Evolutionary conservation across 2,797 vertebrate species (phyloP).

Genomic region (Notolabrus celidotus): DNA sequence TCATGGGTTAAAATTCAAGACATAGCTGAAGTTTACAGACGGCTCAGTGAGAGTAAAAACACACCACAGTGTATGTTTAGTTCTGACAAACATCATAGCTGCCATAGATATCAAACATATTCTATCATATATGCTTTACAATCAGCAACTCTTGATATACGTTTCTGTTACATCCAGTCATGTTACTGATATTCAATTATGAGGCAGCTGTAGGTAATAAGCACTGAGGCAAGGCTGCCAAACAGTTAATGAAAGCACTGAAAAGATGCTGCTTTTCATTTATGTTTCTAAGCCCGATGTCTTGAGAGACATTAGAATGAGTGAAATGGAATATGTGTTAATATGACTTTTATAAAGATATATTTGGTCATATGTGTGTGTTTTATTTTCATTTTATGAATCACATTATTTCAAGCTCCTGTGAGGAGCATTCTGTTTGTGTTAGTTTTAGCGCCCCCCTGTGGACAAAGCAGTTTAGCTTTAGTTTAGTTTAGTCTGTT

Average conservation of each 20-base stretch:
- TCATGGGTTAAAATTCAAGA: neutral
- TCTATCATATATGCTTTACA: neutral
- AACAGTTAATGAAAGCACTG: neutral
- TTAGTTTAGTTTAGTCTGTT: too few species aligned
- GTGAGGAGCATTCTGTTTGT: too few species aligned
- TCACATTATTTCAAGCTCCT: too few species aligned
- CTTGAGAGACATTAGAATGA: neutral
- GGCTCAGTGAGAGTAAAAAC: too few species aligned
- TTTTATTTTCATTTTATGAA: too few species aligned
- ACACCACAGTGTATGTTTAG: neutral
- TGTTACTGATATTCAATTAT: slow-evolving; percentile 21
- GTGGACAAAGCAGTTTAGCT: too few species aligned
- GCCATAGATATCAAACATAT: slow-evolving; percentile 12
- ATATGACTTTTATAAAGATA: too few species aligned
- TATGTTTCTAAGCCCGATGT: neutral
- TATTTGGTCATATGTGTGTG: too few species aligned
- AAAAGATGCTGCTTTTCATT: neutral
- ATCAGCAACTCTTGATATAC: slow-evolving; percentile 23
- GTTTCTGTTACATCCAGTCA: slow-evolving; percentile 2
- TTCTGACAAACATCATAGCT: neutral
- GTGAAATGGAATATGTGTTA: neutral
- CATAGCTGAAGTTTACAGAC: too few species aligned
- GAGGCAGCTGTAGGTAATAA: neutral
- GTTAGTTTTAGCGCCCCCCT: too few species aligned
- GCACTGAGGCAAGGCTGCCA: slow-evolving; percentile 10